Evolutionary conservation across 2,888 invertebrate species (phyloP).

Genomic region (Nymphalis urticae): DNA sequence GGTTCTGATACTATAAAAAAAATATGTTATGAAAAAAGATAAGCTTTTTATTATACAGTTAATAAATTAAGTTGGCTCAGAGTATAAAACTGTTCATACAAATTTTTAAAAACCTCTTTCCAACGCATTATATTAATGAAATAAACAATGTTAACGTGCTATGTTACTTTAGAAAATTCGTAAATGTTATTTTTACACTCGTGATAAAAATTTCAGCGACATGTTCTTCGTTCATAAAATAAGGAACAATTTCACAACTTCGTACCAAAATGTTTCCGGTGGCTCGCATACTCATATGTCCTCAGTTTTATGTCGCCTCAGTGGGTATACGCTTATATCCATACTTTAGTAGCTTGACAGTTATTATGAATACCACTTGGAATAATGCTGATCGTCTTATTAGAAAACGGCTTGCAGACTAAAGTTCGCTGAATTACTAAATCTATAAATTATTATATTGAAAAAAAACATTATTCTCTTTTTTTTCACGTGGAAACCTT

Average conservation of each 20-base stretch:
- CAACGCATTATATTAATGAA: constrained; percentile 8
- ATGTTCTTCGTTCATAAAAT: constrained; percentile 19
- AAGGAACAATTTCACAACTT: constrained; percentile 20
- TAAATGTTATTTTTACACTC: constrained; percentile 8
- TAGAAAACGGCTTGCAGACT: constrained; percentile 5
- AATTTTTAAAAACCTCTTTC: background rate
- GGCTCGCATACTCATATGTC: constrained; percentile 9
- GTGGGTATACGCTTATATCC: constrained; percentile 4
- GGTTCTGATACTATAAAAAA: background rate
- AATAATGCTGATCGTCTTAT: constrained; percentile 7
- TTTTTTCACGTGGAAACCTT: too few species aligned
- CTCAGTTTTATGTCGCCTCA: constrained; percentile 11
- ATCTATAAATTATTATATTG: too few species aligned
- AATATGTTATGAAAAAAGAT: background rate
- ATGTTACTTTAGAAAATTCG: constrained; percentile 9
- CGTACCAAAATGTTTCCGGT: constrained; percentile 10
- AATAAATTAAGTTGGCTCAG: constrained; percentile 3
- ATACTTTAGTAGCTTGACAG: constrained; percentile 5
- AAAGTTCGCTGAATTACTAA: background rate
- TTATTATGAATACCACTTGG: constrained; percentile 10
- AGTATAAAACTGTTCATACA: constrained; percentile 1
- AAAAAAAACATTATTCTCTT: too few species aligned
- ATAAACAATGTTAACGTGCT: background rate
- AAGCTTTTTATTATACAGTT: background rate
- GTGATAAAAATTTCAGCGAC: constrained; percentile 18